Conservation (phyloP, 2,113 vertebrate species). For the Ramphastos sulfuratus region DNA sequence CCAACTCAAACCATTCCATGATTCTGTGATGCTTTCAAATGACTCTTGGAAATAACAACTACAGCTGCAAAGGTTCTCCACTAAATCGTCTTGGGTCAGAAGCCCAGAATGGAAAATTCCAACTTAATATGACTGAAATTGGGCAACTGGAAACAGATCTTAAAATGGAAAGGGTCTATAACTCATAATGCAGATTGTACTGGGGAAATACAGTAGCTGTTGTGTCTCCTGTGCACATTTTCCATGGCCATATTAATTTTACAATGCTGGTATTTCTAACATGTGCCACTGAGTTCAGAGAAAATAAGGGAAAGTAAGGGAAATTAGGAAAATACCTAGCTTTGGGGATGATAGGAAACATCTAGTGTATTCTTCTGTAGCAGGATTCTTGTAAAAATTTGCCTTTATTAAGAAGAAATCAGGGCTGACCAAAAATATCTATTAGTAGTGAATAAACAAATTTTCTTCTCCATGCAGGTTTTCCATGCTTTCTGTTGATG, state of each 20-base stretch:
- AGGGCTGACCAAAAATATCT: background rate
- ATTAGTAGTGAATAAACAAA: slow-evolving; percentile 71
- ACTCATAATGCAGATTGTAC: background rate
- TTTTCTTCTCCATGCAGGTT: slow-evolving; percentile 80
- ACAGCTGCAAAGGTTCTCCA: background rate
- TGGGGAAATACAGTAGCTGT: background rate
- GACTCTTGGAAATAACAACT: background rate
- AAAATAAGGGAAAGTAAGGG: no score
- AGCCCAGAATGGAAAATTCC: background rate
- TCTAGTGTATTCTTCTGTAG: background rate
- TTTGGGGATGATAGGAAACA: background rate
- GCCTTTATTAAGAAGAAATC: background rate
- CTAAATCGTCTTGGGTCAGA: background rate
- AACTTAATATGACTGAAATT: background rate
- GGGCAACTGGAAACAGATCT: background rate
- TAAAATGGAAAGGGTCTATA: background rate
- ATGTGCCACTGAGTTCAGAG: background rate
- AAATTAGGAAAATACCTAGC: background rate
- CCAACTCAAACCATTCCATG: no score
- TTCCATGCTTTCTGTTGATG: slow-evolving; percentile 85
- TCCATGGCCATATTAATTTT: background rate
- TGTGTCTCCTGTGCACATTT: background rate
- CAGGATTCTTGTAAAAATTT: no score
- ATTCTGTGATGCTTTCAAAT: background rate
- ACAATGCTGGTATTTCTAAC: background rate